Conservation (phyloP, 37 sponge, comb jelly and placozoan genomes). For the Cliona cf. orientalis region DNA sequence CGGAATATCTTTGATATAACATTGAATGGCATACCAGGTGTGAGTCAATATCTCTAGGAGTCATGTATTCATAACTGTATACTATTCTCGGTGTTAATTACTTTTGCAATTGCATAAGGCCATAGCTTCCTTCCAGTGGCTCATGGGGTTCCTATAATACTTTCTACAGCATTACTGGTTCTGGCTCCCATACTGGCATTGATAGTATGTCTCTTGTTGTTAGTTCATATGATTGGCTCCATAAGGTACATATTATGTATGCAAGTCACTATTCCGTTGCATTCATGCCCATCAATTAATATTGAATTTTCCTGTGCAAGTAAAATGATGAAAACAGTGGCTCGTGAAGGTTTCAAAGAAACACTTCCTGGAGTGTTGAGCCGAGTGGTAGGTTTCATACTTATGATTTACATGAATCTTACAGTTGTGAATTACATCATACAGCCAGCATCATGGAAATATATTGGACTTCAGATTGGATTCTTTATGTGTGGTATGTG, state of each 20-base stretch:
- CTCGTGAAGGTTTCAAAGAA: constrained; percentile 4
- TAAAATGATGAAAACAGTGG: background rate
- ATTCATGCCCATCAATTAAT: too few species aligned
- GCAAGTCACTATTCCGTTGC: background rate
- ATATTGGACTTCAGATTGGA: constrained; percentile 17
- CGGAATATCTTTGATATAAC: too few species aligned
- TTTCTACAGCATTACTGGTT: background rate
- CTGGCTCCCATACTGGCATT: background rate
- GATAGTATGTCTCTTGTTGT: background rate
- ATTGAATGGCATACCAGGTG: too few species aligned
- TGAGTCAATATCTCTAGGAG: too few species aligned
- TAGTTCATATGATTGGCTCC: constrained; percentile 20
- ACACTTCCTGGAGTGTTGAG: background rate
- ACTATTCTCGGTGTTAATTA: too few species aligned
- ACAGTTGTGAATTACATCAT: background rate
- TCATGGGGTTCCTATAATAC: too few species aligned
- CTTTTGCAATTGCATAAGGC: too few species aligned
- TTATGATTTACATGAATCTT: background rate
- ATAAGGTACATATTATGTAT: background rate
- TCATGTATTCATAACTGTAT: too few species aligned
- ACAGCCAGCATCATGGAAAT: constrained; percentile 19
- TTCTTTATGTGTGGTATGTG: constrained; percentile 10
- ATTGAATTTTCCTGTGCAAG: background rate
- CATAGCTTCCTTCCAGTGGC: too few species aligned
- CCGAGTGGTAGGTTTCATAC: background rate